Evolutionary conservation across 2,113 vertebrate species (phyloP), one percentile per base, ranked within the genome.

Genomic region (Indicator maculatus): DNA sequence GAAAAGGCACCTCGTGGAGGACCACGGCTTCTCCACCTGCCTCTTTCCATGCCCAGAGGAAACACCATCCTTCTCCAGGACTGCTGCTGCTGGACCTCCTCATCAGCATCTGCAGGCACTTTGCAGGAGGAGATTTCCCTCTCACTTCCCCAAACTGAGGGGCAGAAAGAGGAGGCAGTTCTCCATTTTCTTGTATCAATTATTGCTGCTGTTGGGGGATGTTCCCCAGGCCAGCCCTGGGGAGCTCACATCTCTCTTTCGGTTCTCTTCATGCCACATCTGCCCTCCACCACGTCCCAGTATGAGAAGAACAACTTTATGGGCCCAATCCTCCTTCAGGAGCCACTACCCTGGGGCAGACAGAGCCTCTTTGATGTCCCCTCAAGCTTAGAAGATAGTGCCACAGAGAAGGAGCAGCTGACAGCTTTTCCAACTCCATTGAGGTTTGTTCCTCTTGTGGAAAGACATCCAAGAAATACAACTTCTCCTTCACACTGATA

Each of bases 141-240:
- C 89, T 87, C 91, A 87, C 87, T 93, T 93, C 93, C 89, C 59
- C 89, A 95, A 76, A 89, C 8, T 2, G 44, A 64, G 28, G 21
- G 33, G 80, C 30, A 52, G 56, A 39, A 60, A 38, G 76, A 74
- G 0, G 2, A n/a, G 44, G 74, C 56, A 85, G 70, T 93, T 96
- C 96, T 76, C 61, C 63, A 69, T 96, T 95, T 91, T 67, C 61
- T 50, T 7, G 0, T 16, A 20, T 10, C 83, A 18, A 26, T 84
- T 83, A 50, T 30, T 1, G 5, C 59, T 67, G 59, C 76, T 61
- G 55, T 24, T 0, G 2, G 58, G 59, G 52, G 64, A 52, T 2
- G 8, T 66, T 66, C 61, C 72, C 75, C 55, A 7, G 63, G 50
- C 38, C 78, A 82, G 82, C 64, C 55, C 93, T 33, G 64, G 64